Evolutionary conservation across 1,140 invertebrate genomes (phyloP), one percentile per base, ranked within the genome.

Genomic region (Tyrophagus putrescentiae): DNA sequence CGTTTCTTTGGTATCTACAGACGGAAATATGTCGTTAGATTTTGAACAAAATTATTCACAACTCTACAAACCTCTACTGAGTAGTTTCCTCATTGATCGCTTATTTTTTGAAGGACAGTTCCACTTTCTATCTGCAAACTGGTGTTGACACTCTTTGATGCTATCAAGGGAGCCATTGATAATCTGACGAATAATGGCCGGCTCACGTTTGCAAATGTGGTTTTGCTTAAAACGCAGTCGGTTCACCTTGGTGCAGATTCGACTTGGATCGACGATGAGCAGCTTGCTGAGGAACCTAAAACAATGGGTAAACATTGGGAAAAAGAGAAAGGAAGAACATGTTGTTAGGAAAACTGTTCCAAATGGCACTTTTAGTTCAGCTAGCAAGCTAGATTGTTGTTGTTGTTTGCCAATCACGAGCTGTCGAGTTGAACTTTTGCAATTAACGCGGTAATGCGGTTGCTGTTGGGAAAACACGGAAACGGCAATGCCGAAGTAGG

Each of bases 51-150:
- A 21, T 11, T 1, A 13, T 57, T 21, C 27, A 48, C n/a, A 45
- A 42, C 39, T 65, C 31, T 59, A 25, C 66, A 66, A 65, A 72
- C 72, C 72, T 68, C 62, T 65, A 63, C 64, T 62, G 66, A 87
- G 85, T 67, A 89, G 85, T 66, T 85, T 80, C 78, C 66, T 87
- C 79, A 61, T 72, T 63, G n/a, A 78, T 69, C 1, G 76, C 73
- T 36, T 85, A 85, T 70, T 54, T 25, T 33, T 11, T 67, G 68
- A 36, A 72, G 89, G 89, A 71, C 94, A 98, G 72, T 98, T 97
- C 94, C 94, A 98, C 63, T 90, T 76, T 65, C 92, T 78, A 72
- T 89, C 84, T 64, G 84, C 79, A 73, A 98, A 97, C 73, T 98
- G 93, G 72, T 86, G 81, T 69, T 96, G 88, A 72, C 94, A 98